A percentile compares a stretch with the other conserved stretches of the same genome.
Evolutionary conservation across 1,140 invertebrate genomes (phyloP).

Genomic region (Pteromalus puparum): DNA sequence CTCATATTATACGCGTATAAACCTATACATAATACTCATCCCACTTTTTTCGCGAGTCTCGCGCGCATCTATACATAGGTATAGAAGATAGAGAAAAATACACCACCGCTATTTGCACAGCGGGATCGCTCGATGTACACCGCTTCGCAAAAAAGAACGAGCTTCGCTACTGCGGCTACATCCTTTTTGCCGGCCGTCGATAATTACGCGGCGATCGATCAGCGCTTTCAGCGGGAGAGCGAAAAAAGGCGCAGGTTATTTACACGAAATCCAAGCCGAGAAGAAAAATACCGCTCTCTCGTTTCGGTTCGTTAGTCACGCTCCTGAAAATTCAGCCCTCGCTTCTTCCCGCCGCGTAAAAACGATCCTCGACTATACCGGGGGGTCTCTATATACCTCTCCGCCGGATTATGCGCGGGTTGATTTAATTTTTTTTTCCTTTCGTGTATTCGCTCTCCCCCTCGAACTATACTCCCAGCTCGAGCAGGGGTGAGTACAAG

Average conservation of each 20-base stretch:
- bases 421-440: conserved; percentile 23
- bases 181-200: not conserved
- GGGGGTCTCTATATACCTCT: not conserved
- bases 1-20: not conserved
- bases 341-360: not conserved
- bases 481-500: not conserved
- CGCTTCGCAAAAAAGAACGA: too few relatives aligned
- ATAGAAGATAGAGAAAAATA: not conserved
- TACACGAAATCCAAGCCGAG: conserved; percentile 6
- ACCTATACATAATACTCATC: not conserved
- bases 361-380: not conserved
- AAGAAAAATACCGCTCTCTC: not conserved
- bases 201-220: conserved; percentile 17
- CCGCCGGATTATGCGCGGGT: conserved; percentile 17
- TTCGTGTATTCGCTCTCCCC: not conserved
- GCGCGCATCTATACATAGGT: not conserved
- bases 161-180: too few relatives aligned
- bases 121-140: not conserved
- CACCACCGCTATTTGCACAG: not conserved
- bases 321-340: conserved; percentile 12
- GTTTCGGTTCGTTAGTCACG: conserved; percentile 27
- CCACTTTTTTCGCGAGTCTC: not conserved
- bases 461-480: too few relatives aligned
- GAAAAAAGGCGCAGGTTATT: not conserved
- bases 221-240: not conserved